A percentile compares a stretch with the other conserved stretches of the same genome.
These are phyloP conservation scores for Pogonocichla stellata DNA, from an alignment of 2,113 vertebrate species.

Conservation along the genomic window DNA sequence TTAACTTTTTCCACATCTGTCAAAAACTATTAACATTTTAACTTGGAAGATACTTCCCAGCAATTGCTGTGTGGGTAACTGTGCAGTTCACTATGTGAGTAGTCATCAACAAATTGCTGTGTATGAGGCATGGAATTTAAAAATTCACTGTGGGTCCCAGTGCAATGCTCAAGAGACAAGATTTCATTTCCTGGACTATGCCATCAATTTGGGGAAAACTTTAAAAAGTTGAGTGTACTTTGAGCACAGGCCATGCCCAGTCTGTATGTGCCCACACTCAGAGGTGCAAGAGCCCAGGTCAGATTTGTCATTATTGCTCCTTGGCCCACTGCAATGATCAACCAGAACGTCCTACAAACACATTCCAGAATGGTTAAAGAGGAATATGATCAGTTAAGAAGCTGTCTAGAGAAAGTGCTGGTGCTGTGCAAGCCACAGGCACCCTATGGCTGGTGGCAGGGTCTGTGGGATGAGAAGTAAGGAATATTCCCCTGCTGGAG, in stretches of 20 bases:
- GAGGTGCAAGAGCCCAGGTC: background rate
- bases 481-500: background rate
- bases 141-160: background rate
- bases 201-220: background rate
- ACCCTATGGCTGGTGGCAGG: background rate
- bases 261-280: background rate
- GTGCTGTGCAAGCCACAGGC: background rate
- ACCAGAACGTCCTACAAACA: background rate
- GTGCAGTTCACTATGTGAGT: background rate
- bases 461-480: background rate
- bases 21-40: background rate
- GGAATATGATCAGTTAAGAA: background rate
- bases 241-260: background rate
- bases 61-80: background rate
- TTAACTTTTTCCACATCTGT: background rate
- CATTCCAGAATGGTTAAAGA: background rate
- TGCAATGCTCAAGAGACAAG: background rate
- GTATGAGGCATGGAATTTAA: background rate
- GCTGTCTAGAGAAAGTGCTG: background rate
- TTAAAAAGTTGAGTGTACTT: background rate
- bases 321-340: background rate
- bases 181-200: background rate
- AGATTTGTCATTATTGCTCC: background rate
- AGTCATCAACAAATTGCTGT: background rate
- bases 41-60: background rate